Conservation (phyloP, 2,888 invertebrate genomes). For the Eristalinus sepulchralis region DNA sequence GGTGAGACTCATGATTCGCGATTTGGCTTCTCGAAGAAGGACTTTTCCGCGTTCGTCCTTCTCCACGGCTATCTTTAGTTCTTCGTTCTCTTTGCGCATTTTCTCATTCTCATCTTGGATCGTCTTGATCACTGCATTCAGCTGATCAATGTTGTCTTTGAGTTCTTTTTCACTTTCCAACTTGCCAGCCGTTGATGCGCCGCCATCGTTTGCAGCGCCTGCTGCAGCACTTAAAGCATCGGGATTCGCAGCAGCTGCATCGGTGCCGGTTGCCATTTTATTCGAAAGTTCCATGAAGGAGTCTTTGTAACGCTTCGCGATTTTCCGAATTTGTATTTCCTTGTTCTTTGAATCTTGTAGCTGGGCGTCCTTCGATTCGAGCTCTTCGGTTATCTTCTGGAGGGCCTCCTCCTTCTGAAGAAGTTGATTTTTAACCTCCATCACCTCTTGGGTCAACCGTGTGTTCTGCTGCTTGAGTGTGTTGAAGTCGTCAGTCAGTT, state of each 20-base stretch:
- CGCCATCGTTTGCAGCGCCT: constrained; percentile 28
- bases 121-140: constrained; percentile 80
- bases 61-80: constrained; percentile 86
- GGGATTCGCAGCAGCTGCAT: constrained; percentile 83
- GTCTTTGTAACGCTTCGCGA: constrained; percentile 95
- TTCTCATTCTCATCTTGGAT: constrained; percentile 82
- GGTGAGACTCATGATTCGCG: constrained; percentile 87
- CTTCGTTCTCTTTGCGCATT: constrained; percentile 85
- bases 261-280: constrained; percentile 84
- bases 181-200: constrained; percentile 75
- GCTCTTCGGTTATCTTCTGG: constrained; percentile 85
- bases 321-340: constrained; percentile 89
- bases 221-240: constrained; percentile 80
- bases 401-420: constrained; percentile 84
- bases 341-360: constrained; percentile 87
- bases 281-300: constrained; percentile 90
- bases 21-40: constrained; percentile 88
- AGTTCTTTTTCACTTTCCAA: constrained; percentile 75
- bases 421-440: constrained; percentile 84
- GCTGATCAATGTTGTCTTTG: constrained; percentile 81
- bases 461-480: constrained; percentile 83
- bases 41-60: constrained; percentile 86
- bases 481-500: constrained; percentile 85
- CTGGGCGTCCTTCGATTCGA: constrained; percentile 85
- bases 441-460: constrained; percentile 84